phyloP scores from a whole-genome alignment of 2,888 invertebrate species.

The Trissonchulus sp. region DNA sequence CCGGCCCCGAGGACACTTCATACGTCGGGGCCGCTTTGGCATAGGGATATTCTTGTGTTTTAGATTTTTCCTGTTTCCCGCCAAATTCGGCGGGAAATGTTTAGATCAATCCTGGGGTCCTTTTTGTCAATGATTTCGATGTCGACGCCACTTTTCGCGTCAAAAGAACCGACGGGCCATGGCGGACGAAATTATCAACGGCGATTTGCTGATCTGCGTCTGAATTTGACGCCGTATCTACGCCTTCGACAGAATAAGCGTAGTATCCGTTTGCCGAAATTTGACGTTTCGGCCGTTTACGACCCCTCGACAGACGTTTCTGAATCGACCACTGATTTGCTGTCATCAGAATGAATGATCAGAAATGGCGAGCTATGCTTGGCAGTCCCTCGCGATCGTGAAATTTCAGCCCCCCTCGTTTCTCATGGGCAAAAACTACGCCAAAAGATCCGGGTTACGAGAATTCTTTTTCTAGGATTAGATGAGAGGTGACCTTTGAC shows the following conservation, averaged over 20 bases:
- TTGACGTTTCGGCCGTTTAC: not conserved
- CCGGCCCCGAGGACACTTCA: not conserved
- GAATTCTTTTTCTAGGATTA: too few relatives aligned
- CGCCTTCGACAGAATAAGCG: not conserved
- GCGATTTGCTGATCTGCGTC: not conserved
- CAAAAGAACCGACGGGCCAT: conserved; percentile 7
- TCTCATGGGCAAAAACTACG: conserved; percentile 11
- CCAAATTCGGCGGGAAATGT: not conserved
- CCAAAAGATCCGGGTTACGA: too few relatives aligned
- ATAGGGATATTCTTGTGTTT: too few relatives aligned
- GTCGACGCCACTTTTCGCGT: not conserved
- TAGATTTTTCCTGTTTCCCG: too few relatives aligned
- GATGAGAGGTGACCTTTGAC: not conserved
- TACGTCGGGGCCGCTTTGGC: not conserved
- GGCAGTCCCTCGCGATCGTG: too few relatives aligned
- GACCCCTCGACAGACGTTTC: not conserved
- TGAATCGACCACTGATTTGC: not conserved
- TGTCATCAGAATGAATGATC: conserved; percentile 16
- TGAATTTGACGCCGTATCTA: not conserved
- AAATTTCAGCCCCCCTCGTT: not conserved
- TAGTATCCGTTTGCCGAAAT: not conserved
- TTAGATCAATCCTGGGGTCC: too few relatives aligned
- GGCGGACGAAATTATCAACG: not conserved
- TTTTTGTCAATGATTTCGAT: not conserved
- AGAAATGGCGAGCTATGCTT: conserved; percentile 10